phyloP scores from a whole-genome alignment of 1,140 invertebrate genomes.

The Apis florea region DNA sequence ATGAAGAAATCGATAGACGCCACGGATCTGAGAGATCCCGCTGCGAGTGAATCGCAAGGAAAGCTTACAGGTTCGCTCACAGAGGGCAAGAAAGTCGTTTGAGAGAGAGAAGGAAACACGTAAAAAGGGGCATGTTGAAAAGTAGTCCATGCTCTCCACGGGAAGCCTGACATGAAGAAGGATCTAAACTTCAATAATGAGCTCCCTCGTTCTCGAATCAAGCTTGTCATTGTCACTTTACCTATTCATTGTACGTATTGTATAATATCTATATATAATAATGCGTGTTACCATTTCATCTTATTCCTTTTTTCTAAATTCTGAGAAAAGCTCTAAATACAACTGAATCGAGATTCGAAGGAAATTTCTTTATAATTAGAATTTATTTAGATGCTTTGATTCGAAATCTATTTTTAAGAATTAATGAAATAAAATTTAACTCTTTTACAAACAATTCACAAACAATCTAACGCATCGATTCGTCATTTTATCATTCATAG shows the following conservation, averaged over 20 bases:
- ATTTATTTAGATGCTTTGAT: not conserved
- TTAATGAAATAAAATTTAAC: no score
- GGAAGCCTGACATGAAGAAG: conserved; percentile 53
- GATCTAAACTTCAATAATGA: conserved; percentile 70
- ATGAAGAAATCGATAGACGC: not conserved
- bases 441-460: no score
- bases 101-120: conserved; percentile 42
- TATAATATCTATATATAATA: conserved; percentile 44
- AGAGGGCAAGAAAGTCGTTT: conserved; percentile 8
- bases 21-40: not conserved
- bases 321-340: not conserved
- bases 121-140: conserved; percentile 57
- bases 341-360: conserved; percentile 32
- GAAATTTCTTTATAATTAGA: conserved; percentile 5
- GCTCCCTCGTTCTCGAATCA: conserved; percentile 73
- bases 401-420: not conserved
- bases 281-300: conserved; percentile 30
- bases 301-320: not conserved
- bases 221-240: conserved; percentile 72
- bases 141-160: conserved; percentile 57
- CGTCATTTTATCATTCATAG: not conserved
- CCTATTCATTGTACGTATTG: conserved; percentile 69
- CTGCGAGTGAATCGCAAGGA: not conserved
- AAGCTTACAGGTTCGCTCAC: not conserved
- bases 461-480: not conserved